Base-by-base conservation (phyloP, 1,140 invertebrate species). In the Drosophila mauritiana region DNA sequence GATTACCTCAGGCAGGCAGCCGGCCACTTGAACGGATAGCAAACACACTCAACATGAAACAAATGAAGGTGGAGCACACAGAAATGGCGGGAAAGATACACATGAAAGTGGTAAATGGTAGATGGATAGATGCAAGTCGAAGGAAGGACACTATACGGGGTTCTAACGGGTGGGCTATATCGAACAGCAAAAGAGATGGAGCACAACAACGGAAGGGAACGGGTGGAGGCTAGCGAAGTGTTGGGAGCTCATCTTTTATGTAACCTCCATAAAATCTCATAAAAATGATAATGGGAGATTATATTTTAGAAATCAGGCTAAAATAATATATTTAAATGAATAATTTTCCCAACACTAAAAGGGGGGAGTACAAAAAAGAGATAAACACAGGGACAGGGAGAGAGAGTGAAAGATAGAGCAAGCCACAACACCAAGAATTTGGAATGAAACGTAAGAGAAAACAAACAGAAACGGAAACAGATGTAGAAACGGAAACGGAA, bases 11-110 rank as follows among this genome's bases (percentile, higher is more conserved):
- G 65, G 81, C 77, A 63, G 80, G 65, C 80, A 64, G 73, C 61
- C 73, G 80, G 72, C 57, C 58, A 75, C 72, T 59, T 73, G 48
- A 75, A 84, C 70, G 76, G 70, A 40, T 65, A 59, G 22, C 22
- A 43, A 13, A 42, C 36, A 53, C 51, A 55, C 34, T 37, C 20
- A 53, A 69, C 34, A 64, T 42, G 42, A 22, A 69, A 42, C 12
- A 62, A 17, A 57, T 49, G 43, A 0, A 69, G 68, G 37, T 20
- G 46, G 11, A 22, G 73, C 40, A 73, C 39, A 37, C 10, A 53
- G 20, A 52, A 67, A 51, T 64, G 58, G 20, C 6, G 22, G 22
- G 4, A 54, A 34, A 45, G 48, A 31, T 17, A 51, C 13, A 49
- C 6, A n/a, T n/a, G 13, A 65, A 43, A 31, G 37, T 49, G 37